Conservation (phyloP, 2,797 vertebrate species). For the Acanthopagrus latus region DNA sequence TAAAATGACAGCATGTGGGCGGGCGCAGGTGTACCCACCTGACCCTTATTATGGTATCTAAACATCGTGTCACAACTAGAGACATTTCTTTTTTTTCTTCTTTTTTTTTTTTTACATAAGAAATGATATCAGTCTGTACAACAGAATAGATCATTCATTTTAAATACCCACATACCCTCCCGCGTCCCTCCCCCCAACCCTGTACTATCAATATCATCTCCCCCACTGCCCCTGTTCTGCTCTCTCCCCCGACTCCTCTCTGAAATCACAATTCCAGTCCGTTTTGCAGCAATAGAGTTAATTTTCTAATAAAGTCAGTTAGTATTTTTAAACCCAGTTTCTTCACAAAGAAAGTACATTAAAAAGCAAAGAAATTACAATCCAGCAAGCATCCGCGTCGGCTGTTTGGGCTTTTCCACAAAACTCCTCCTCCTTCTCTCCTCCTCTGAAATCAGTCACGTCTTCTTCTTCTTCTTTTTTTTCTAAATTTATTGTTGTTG, state of each 20-base stretch:
- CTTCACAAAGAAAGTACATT: conserved; percentile 81
- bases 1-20: conserved; percentile 85
- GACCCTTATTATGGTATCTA: conserved; percentile 73
- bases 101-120: conserved; percentile 71
- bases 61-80: conserved; percentile 80
- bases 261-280: conserved; percentile 82
- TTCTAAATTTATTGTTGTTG: conserved; percentile 39
- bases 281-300: conserved; percentile 81
- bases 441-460: conserved; percentile 57
- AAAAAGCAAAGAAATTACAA: conserved; percentile 84
- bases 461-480: conserved; percentile 36
- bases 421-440: conserved; percentile 63
- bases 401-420: conserved; percentile 64
- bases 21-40: conserved; percentile 72
- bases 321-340: conserved; percentile 73
- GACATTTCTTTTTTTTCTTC: conserved; percentile 65
- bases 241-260: conserved; percentile 51
- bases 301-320: conserved; percentile 75
- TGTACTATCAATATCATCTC: conserved; percentile 49
- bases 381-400: conserved; percentile 72
- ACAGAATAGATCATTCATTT: conserved; percentile 88
- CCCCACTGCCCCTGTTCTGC: conserved; percentile 32
- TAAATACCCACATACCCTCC: conserved; percentile 70
- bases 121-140: conserved; percentile 84
- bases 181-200: conserved; percentile 46